phyloP scores from a whole-genome alignment of 1,140 invertebrate species.

The Bombus cullumanus region DNA sequence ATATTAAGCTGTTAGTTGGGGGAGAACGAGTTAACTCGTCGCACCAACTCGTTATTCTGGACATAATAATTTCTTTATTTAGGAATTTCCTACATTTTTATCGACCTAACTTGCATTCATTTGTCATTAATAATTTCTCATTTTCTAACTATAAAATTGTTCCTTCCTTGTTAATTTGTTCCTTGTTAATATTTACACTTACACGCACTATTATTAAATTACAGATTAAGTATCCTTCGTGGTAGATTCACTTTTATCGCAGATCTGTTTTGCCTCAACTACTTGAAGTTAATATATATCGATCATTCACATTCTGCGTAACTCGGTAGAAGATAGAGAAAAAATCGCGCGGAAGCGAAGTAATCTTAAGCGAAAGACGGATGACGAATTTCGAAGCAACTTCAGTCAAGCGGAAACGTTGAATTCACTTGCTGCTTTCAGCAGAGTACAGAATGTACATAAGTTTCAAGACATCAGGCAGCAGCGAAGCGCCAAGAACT shows the following conservation, averaged over 20 bases:
- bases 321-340: neutral
- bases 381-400: constrained; percentile 45
- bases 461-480: constrained; percentile 30
- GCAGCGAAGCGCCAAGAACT: constrained; percentile 31
- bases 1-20: neutral
- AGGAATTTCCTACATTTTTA: neutral
- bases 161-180: too few species aligned
- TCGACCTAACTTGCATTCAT: too few species aligned
- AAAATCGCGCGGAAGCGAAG: constrained; percentile 10
- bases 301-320: neutral
- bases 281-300: neutral
- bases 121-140: too few species aligned
- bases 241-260: neutral
- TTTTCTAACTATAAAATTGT: too few species aligned
- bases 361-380: constrained; percentile 30
- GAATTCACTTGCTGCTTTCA: constrained; percentile 27
- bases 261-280: neutral
- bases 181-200: neutral
- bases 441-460: neutral
- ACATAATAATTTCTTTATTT: neutral
- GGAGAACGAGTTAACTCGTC: too few species aligned
- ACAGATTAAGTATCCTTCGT: neutral
- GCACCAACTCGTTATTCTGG: too few species aligned
- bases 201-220: neutral
- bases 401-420: constrained; percentile 31